Evolutionary conservation across 2,797 vertebrate genomes (phyloP), one percentile per base, ranked within the genome.

Genomic region (Syngnathus rostellatus): DNA sequence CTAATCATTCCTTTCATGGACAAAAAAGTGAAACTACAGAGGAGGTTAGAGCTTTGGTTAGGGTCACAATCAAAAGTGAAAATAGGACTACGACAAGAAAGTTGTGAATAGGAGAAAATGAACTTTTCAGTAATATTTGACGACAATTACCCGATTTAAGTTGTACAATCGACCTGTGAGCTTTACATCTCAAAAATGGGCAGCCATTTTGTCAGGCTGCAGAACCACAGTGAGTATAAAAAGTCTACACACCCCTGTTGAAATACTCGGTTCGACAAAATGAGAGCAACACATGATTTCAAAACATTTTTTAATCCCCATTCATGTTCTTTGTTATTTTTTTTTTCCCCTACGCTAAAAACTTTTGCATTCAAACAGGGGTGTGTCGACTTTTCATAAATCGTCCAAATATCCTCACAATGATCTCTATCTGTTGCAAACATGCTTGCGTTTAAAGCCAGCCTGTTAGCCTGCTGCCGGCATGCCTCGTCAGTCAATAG

Each of bases 361-460:
- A 54, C 21, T 5, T 54, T 54, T 21, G 21, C 53, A 54, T 54
- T 37, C 23, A 6, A 57, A 57, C 25, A 3, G 14, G 14, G 55
- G 14, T 16, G 23, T 16, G 54, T 67, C 37, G 38, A 45, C 17
- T n/a, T 21, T 62, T 55, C 68, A 7, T 51, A 64, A 45, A 45
- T 65, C 53, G 54, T 65, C 55, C 5, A 41, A 40, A 51, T 48
- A 1, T 61, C 16, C 48, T 51, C 38, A 43, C 41, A 57, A 72
- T 69, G 14, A 68, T 76, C 75, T 84, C 77, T 75, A 73, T 70
- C 38, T 69, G 71, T 39, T 51, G 69, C 21, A 73, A 70, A 65
- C 86, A 85, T 87, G 84, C 85, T 75, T 72, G 68, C 50, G 60
- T 70, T 12, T 43, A 40, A 45, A 62, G 60, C 21, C 39, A 77